Evolutionary conservation across 2,888 invertebrate genomes (phyloP), one percentile per base, ranked within the genome.

Genomic region (Athalia rosae): DNA sequence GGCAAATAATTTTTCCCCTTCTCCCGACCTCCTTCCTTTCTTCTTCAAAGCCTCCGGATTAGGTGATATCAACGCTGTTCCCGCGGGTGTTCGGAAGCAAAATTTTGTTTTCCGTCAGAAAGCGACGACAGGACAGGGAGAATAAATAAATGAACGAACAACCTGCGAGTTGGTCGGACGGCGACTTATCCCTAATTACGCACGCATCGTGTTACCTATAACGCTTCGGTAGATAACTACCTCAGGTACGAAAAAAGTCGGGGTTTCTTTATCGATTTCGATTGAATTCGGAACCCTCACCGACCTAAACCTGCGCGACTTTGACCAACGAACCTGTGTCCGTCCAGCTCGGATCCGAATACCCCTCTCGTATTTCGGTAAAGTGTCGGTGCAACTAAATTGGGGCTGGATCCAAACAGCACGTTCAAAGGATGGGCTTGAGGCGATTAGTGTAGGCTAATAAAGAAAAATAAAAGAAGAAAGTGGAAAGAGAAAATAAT

Each of bases 381-480:
- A 71, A 58, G 45, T 69, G 69, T 71, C 58, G 45, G 56, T 58
- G 45, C 28, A 28, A 28, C 71, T 71, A 58, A 58, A 58, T 71
- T 56, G 71, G 71, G 56, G 13, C 71, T 56, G 41, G 45, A 58
- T 13, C 67, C 53, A 53, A 71, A 71, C 58, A 58, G 13, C 45
- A 58, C n/a, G 69, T 71, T 71, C 69, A 71, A 71, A 71, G 56
- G 58, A 53, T 50, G 50, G 69, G 67, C 50, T 67, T 53, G 67
- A 50, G 67, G 43, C 8, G 71, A 58, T 71, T 56, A 58, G 71
- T 45, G 43, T 53, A 53, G n/a, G 9, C 7, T 7, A 53, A 53
- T 9, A 53, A 53, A 53, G n/a, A 53, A 11, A 7, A 7, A 53
- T n/a, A 7, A 53, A 53, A 53, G 4, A n/a, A 7, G 7, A 53